These are phyloP conservation scores for Mimachlamys varia DNA, from an alignment of 2,888 invertebrate species.

Conservation along the genomic window DNA sequence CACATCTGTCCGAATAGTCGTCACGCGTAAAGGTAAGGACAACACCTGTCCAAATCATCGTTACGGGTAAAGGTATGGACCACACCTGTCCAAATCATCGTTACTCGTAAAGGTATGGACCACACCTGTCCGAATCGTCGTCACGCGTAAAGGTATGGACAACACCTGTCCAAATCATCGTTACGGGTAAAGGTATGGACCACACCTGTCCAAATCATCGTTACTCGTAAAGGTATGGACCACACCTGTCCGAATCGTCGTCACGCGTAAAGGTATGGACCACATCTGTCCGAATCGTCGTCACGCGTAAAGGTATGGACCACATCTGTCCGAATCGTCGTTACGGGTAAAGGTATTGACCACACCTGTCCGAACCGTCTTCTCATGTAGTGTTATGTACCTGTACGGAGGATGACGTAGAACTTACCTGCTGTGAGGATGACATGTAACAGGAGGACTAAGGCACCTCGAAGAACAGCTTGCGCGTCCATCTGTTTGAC, in stretches of 20 bases:
- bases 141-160: no score
- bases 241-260: not conserved
- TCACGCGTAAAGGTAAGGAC: no score
- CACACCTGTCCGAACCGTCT: no score
- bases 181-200: not conserved
- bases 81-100: no score
- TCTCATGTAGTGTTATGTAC: not conserved
- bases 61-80: no score
- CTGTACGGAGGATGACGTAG: not conserved
- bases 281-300: not conserved
- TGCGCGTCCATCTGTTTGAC: not conserved
- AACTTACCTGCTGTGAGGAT: constrained; percentile 15
- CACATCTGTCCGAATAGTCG: no score
- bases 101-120: no score
- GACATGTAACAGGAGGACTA: not conserved
- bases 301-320: not conserved
- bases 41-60: no score
- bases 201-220: not conserved
- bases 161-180: no score
- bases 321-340: no score
- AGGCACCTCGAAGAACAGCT: not conserved
- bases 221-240: not conserved
- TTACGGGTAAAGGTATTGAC: not conserved
- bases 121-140: no score
- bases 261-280: not conserved